A percentile compares a stretch with the other conserved stretches of the same genome.
These are phyloP conservation scores for Scophthalmus maximus DNA, from an alignment of 2,113 vertebrate species.

Conservation along the genomic window DNA sequence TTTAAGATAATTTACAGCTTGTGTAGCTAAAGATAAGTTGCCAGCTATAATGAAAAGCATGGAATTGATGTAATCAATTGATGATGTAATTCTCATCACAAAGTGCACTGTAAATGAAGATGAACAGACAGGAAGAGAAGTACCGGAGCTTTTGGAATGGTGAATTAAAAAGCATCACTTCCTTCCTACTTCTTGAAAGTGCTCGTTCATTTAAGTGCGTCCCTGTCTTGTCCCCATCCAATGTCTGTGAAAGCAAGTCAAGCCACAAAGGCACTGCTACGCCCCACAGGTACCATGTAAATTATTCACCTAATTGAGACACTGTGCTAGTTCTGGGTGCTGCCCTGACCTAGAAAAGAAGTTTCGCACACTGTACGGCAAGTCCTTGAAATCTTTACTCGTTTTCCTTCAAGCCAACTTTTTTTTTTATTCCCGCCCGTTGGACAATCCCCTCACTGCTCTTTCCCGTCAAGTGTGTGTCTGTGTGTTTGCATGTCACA, in stretches of 20 bases:
- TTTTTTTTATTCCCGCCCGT: conserved; percentile 15
- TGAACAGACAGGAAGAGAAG: too few species aligned
- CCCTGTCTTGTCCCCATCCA: conserved; percentile 8
- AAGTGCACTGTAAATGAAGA: too few species aligned
- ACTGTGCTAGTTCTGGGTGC: conserved; percentile 29
- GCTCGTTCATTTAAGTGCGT: conserved; percentile 1
- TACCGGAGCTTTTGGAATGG: too few species aligned
- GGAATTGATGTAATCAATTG: too few species aligned
- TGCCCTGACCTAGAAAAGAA: conserved; percentile 56
- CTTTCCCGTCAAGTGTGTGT: conserved; percentile 7
- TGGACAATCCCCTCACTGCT: conserved; percentile 20
- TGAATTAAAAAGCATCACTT: background rate
- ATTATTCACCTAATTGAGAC: conserved; percentile 66
- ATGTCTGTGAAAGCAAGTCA: conserved; percentile 17
- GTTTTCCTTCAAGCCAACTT: background rate
- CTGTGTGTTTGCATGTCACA: background rate
- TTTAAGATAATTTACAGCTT: too few species aligned
- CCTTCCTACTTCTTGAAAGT: background rate
- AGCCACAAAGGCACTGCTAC: conserved; percentile 13
- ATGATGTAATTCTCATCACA: too few species aligned
- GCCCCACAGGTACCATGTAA: conserved; percentile 53
- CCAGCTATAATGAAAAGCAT: too few species aligned
- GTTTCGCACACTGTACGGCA: conserved; percentile 25
- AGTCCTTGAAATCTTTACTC: conserved; percentile 50
- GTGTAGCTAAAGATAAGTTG: too few species aligned